Evolutionary conservation across 2,888 invertebrate genomes (phyloP), one percentile per base, ranked within the genome.

Genomic region (Torymus auratus): DNA sequence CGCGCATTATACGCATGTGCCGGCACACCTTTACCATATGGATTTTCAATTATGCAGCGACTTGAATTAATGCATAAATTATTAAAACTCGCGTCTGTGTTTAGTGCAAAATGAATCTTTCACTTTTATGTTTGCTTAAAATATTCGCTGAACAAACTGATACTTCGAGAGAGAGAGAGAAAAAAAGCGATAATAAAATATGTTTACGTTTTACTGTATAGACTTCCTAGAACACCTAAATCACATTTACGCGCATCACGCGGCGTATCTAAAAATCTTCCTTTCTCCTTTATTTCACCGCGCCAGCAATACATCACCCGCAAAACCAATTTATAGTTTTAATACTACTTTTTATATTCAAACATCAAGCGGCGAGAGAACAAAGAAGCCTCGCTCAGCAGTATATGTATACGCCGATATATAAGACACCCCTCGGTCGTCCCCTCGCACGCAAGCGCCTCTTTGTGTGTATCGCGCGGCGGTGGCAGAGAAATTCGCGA

Each of bases 341-440:
- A 82, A 82, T 76, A 75, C 52, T 55, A 74, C 67, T 55, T 62
- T 75, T 75, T 67, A 64, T 77, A 79, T 76, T 67, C 67, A 23
- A 72, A 70, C 61, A 56, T 79, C 50, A 53, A 53, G 65, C 10
- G 5, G 53, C 17, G 11, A 13, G 20, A 61, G 56, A 68, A 67
- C 74, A 69, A 68, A 67, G 65, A 75, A 67, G 61, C 76, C 55
- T 68, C 69, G 70, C 50, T 13, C 23, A 20, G 1, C 41, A 41
- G 41, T 41, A 41, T 28, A 28, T 7, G 7, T 28, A 28, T 41
- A 41, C 7, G 7, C 7, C 5, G 5, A 41, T 7, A 41, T 3
- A 28, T 10, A 41, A 41, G 41, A 41, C 41, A 41, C 7, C 41
- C 41, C 7, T 41, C 41, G 28, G 41, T 4, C 28, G 55, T 41